Conservation (phyloP, 1,140 invertebrate species). For the Copidosoma floridanum region DNA sequence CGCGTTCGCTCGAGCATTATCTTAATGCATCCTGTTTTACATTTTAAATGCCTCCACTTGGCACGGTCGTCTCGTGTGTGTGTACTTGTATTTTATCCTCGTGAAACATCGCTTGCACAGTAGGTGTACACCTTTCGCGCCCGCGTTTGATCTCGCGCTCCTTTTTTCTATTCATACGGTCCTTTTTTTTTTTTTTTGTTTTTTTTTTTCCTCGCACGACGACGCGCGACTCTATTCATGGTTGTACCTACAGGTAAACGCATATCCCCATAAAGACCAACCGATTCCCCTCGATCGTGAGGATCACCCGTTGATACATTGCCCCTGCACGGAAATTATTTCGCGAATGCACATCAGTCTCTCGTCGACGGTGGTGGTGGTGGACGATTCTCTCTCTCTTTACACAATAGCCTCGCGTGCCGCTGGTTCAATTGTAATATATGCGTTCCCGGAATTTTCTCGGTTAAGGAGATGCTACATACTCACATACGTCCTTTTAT, state of each 20-base stretch:
- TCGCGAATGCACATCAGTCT: neutral
- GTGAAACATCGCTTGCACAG: slow-evolving; percentile 14
- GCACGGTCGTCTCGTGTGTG: neutral
- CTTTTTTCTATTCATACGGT: slow-evolving; percentile 4
- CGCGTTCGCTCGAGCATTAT: slow-evolving; percentile 25
- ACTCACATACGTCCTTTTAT: too few species aligned
- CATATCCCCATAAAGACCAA: too few species aligned
- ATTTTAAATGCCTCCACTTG: slow-evolving; percentile 32
- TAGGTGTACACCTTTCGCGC: neutral
- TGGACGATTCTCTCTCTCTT: too few species aligned
- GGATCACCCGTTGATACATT: neutral
- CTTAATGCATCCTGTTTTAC: slow-evolving; percentile 34
- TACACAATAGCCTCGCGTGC: neutral
- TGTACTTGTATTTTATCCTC: slow-evolving; percentile 23
- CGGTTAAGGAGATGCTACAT: too few species aligned
- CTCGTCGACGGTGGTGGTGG: too few species aligned
- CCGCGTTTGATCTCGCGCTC: slow-evolving; percentile 14
- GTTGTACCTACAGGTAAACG: too few species aligned
- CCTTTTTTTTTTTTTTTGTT: too few species aligned
- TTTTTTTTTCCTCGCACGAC: neutral
- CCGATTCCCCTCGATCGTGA: neutral
- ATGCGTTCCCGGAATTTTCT: neutral
- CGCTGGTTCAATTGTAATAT: neutral
- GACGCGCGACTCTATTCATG: slow-evolving; percentile 16
- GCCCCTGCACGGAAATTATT: slow-evolving; percentile 6